Evolutionary conservation across 2,113 vertebrate species (phyloP), one percentile per base, ranked within the genome.

Genomic region (Turnix velox): DNA sequence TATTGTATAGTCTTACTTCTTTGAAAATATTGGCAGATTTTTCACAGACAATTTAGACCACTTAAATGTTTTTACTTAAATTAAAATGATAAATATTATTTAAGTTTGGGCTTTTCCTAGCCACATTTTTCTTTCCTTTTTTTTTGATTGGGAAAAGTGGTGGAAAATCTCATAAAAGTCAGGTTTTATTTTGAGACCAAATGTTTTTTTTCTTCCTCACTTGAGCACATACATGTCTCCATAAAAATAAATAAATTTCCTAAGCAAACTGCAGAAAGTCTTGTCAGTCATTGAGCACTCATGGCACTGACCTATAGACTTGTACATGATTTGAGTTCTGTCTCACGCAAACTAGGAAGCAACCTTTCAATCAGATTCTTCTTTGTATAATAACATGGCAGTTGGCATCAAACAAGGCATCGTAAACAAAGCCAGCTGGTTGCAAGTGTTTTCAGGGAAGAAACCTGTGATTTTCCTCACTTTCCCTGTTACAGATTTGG

Each of bases 401-500:
- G 49, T 61, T 71, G 74, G 58, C 66, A 82, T 72, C 62, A 57
- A 90, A 77, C 17, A 63, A 75, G 48, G 28, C 66, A 72, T 90
- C 88, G 87, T 35, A 95, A 93, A 78, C 18, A 88, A 31, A 86
- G 43, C 65, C 65, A 91, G 84, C 77, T 89, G 84, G 77, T 81
- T 61, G 52, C 43, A 93, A 84, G 33, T 30, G 9, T 89, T 94
- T 88, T 75, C 58, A 66, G 72, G 55, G 67, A 90, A 31, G 82
- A 88, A 82, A 46, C n/a, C 45, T 85, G 54, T 49, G 62, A 90
- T 75, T 92, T 91, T 88, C 90, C 48, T 90, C 75, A 52, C 75
- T 94, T 92, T 68, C 59, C 42, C 65, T 35, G 31, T 61, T 69
- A 48, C 42, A 68, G 52, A 76, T 76, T 85, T 85, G 22, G 14